phyloP scores from a whole-genome alignment of 64 coral and sea anemone species.

The Dendronephthya gigantea region DNA sequence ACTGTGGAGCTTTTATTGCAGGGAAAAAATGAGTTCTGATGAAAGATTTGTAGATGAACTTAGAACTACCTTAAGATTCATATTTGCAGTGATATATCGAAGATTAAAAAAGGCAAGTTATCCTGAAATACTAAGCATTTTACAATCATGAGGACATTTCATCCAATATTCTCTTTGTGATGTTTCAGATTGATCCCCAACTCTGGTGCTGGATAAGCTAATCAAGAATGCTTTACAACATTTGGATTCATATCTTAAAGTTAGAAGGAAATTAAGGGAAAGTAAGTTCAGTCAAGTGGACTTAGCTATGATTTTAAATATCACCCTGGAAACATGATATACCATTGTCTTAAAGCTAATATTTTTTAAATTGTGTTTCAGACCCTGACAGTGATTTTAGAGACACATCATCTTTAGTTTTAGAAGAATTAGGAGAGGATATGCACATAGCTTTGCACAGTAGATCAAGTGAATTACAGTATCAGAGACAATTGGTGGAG shows the following conservation, averaged over 20 bases:
- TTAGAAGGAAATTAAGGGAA: not conserved
- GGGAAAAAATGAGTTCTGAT: not conserved
- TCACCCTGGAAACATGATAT: too few species aligned
- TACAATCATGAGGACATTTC: not conserved
- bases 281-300: not conserved
- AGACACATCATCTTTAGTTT: not conserved
- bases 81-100: slow-evolving; percentile 14
- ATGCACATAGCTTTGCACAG: not conserved
- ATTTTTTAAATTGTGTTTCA: not conserved
- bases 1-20: not conserved
- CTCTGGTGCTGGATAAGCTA: not conserved
- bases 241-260: slow-evolving; percentile 5
- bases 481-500: not conserved
- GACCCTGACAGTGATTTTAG: not conserved
- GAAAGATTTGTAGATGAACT: slow-evolving; percentile 19
- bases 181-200: not conserved
- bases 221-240: not conserved
- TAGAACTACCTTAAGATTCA: not conserved
- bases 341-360: too few species aligned
- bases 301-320: too few species aligned
- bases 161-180: not conserved
- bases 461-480: not conserved
- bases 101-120: slow-evolving; percentile 13
- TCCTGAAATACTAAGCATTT: too few species aligned
- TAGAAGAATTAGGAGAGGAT: slow-evolving; percentile 11